Percentiles rank a stretch among this genome's conserved stretches.
phyloP scores from a whole-genome alignment of 53 echinoderm and acorn worm genomes.

The Arbacia lixula region DNA sequence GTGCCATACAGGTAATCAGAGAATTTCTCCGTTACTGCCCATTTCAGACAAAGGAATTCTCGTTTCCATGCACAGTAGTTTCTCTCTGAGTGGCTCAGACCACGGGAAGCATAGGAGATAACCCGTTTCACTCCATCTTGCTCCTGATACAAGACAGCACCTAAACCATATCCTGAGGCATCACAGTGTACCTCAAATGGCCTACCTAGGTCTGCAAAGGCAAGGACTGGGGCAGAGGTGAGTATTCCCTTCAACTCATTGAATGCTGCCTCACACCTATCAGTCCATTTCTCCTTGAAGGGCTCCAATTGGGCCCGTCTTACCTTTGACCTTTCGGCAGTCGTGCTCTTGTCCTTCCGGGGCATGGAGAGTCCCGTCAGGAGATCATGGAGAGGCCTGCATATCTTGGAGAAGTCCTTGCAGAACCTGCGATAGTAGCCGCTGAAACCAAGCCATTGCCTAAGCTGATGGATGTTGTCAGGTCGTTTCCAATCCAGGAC shows the following conservation, averaged over 20 bases:
- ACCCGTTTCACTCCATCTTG: conserved; percentile 23
- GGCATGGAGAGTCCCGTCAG: conserved; percentile 20
- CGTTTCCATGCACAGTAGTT: conserved; percentile 44
- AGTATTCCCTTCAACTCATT: conserved; percentile 1
- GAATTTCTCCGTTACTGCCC: conserved; percentile 61
- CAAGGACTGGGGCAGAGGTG: conserved; percentile 23
- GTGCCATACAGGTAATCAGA: conserved; percentile 59
- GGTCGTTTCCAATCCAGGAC: conserved; percentile 5
- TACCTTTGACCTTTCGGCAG: conserved; percentile 15
- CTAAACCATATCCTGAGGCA: conserved; percentile 29
- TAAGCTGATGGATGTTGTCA: conserved; percentile 1
- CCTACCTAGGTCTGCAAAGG: conserved; percentile 16
- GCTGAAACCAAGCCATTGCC: conserved; percentile 20
- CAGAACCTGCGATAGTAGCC: conserved; percentile 40
- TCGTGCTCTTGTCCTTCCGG: conserved; percentile 12
- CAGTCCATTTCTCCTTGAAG: conserved; percentile 35
- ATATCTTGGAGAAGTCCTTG: conserved; percentile 7
- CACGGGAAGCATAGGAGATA: conserved; percentile 37
- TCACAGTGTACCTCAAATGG: conserved; percentile 41
- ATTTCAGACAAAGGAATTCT: conserved; percentile 63
- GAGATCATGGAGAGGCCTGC: conserved; percentile 16
- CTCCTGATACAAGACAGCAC: conserved; percentile 29
- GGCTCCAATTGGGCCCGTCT: conserved; percentile 25
- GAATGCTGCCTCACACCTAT: conserved; percentile 29
- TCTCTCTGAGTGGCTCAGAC: conserved; percentile 35